Percentiles rank a stretch among this genome's conserved stretches.
Conservation (phyloP, 1,140 invertebrate species). For the fruit fly (Drosophila melanogaster) region DNA sequence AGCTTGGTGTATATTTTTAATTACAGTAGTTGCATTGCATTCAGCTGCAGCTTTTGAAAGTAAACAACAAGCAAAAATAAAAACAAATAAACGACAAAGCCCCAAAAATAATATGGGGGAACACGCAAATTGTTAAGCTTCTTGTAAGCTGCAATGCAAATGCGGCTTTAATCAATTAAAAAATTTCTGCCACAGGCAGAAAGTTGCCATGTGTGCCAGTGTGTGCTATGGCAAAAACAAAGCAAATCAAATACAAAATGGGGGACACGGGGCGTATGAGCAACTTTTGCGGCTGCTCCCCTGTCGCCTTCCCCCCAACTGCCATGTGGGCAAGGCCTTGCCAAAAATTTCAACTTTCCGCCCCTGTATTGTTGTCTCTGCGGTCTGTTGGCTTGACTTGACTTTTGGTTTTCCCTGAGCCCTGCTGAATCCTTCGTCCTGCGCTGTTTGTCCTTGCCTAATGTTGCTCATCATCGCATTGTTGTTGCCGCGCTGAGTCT, state of each 20-base stretch:
- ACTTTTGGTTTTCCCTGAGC: slow-evolving; percentile 78
- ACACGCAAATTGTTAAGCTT: slow-evolving; percentile 71
- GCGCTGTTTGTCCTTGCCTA: slow-evolving; percentile 80
- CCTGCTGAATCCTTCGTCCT: slow-evolving; percentile 64
- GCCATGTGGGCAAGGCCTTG: slow-evolving; percentile 57
- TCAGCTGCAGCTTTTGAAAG: slow-evolving; percentile 39
- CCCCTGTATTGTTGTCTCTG: slow-evolving; percentile 47
- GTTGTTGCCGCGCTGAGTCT: slow-evolving; percentile 73
- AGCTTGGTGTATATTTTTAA: slow-evolving; percentile 52
- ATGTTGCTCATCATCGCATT: slow-evolving; percentile 79
- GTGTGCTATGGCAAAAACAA: slow-evolving; percentile 12
- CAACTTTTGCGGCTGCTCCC: slow-evolving; percentile 61
- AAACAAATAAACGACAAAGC: slow-evolving; percentile 27
- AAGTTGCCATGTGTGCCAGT: slow-evolving; percentile 43
- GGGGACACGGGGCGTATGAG: slow-evolving; percentile 59
- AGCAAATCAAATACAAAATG: slow-evolving; percentile 16
- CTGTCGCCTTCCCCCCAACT: slow-evolving; percentile 6
- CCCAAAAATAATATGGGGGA: slow-evolving; percentile 49
- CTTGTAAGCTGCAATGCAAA: slow-evolving; percentile 79
- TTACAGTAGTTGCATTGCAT: slow-evolving; percentile 40
- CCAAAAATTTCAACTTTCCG: slow-evolving; percentile 65
- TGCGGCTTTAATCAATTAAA: slow-evolving; percentile 82
- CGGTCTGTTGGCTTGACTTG: slow-evolving; percentile 78
- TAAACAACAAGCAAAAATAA: slow-evolving; percentile 29
- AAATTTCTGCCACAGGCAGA: slow-evolving; percentile 66